Evolutionary conservation across 2,797 vertebrate species (phyloP).

Genomic region (Oreochromis grahami): DNA sequence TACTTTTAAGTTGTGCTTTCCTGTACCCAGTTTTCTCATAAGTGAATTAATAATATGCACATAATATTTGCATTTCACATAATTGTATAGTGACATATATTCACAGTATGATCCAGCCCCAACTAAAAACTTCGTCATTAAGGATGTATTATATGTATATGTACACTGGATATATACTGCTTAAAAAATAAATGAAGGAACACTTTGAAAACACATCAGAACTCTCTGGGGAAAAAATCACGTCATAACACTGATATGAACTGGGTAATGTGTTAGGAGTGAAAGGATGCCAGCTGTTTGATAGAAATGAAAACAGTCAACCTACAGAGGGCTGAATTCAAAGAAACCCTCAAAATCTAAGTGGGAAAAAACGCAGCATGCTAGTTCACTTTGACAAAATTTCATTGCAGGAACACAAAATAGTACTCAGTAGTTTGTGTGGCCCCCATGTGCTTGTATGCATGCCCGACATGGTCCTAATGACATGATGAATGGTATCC

Average conservation of each 20-base stretch:
- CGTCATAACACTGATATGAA: background rate
- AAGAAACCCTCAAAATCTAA: background rate
- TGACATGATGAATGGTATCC: background rate
- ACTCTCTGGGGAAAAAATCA: background rate
- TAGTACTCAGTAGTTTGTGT: background rate
- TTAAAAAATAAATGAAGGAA: background rate
- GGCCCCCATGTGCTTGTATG: accelerated
- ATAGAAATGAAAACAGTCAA: background rate
- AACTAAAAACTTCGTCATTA: background rate
- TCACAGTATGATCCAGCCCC: background rate
- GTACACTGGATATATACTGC: background rate
- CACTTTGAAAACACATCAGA: background rate
- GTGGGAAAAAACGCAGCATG: background rate
- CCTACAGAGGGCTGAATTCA: background rate
- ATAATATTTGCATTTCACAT: background rate
- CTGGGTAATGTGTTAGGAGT: background rate
- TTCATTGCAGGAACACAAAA: background rate
- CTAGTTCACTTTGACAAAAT: background rate
- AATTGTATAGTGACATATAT: background rate
- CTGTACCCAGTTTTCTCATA: background rate
- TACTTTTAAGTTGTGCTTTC: background rate
- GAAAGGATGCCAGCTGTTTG: background rate
- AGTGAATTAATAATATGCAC: background rate
- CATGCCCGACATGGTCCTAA: background rate
- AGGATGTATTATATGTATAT: background rate